Evolutionary conservation across 2,888 invertebrate genomes (phyloP).

Genomic region (Sphaeridia pumilis): DNA sequence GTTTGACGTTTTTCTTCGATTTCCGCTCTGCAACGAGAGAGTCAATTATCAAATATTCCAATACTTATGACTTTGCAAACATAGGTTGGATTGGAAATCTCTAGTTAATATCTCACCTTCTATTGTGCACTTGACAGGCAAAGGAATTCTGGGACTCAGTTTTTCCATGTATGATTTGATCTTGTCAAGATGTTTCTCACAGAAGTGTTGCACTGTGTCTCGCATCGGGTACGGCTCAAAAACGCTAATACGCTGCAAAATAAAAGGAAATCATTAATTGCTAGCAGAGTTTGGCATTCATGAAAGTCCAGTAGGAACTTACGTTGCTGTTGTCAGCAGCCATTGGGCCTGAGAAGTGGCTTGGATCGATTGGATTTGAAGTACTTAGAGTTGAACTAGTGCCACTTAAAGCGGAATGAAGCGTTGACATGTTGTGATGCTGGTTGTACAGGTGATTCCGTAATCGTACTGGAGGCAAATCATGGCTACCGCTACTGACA

Average conservation of each 20-base stretch:
- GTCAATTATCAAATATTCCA: conserved; percentile 7
- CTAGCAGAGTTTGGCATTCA: background rate
- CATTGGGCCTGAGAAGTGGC: background rate
- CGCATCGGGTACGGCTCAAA: conserved; percentile 85
- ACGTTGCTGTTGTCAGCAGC: background rate
- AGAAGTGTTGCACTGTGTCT: conserved; percentile 87
- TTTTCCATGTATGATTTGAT: conserved; percentile 85
- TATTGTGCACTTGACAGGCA: conserved; percentile 85
- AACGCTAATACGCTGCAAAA: conserved; percentile 59
- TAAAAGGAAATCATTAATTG: background rate
- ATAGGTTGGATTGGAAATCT: background rate
- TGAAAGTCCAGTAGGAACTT: background rate
- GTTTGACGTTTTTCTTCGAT: conserved; percentile 72
- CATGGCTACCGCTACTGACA: background rate
- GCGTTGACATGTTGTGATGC: background rate
- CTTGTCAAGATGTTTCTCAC: conserved; percentile 85
- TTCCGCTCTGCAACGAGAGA: conserved; percentile 49
- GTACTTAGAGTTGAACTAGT: background rate
- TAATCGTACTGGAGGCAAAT: background rate
- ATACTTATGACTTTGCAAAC: background rate
- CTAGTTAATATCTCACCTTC: conserved; percentile 58
- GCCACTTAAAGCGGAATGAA: background rate
- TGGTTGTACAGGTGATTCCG: conserved; percentile 1
- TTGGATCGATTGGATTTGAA: background rate
- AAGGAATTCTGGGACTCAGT: conserved; percentile 68